Percentiles rank a stretch among this genome's conserved stretches.
These are phyloP conservation scores for Erythrolamprus reginae DNA, from an alignment of 2,113 vertebrate genomes.

Conservation along the genomic window DNA sequence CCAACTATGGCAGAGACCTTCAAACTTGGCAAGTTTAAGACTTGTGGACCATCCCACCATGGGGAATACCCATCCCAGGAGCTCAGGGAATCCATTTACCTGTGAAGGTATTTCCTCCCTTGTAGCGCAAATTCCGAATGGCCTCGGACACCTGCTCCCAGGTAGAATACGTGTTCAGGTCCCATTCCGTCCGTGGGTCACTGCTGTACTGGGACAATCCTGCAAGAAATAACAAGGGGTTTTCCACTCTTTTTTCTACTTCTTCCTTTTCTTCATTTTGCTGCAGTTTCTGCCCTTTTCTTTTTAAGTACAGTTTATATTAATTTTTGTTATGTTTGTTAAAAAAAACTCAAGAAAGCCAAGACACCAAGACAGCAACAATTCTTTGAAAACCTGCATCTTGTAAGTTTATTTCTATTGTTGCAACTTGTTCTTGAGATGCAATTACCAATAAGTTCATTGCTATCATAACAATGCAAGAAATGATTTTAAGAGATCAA, in stretches of 20 bases:
- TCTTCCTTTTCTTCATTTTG: not conserved
- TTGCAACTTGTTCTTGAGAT: not conserved
- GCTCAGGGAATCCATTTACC: constrained; percentile 60
- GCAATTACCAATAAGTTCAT: not conserved
- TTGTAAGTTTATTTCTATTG: not conserved
- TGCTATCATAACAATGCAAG: not conserved
- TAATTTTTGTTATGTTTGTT: not conserved
- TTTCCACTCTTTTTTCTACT: not conserved
- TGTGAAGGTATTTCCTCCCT: constrained; percentile 92
- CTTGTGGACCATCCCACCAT: not conserved
- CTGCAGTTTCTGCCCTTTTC: not conserved
- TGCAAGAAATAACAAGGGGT: constrained; percentile 38
- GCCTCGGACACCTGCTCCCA: constrained; percentile 82
- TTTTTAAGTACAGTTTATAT: not conserved
- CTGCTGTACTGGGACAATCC: constrained; percentile 93
- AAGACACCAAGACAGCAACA: too few relatives aligned
- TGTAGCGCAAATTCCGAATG: constrained; percentile 77
- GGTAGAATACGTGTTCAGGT: constrained; percentile 76
- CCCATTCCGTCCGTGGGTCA: constrained; percentile 90
- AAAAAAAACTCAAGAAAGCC: too few relatives aligned
- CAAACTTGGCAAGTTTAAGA: too few relatives aligned
- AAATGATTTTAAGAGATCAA: not conserved
- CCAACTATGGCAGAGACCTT: too few relatives aligned
- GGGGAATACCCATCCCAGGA: not conserved
- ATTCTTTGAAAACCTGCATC: too few relatives aligned